Conservation (phyloP, 2,797 vertebrate species). For the Syngnathus acus region DNA sequence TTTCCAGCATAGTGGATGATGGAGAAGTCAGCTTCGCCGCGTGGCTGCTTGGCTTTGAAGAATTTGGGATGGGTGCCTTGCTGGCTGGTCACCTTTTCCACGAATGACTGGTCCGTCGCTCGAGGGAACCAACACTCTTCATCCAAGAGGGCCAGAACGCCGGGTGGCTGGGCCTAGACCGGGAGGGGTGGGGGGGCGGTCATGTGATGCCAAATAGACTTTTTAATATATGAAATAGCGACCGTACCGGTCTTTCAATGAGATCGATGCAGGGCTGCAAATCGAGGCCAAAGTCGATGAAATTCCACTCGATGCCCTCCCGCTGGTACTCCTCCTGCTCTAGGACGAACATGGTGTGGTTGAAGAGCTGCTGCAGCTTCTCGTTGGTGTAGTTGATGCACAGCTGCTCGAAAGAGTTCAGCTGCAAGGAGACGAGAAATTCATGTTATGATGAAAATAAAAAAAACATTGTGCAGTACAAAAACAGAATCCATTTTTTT, state of each 20-base stretch:
- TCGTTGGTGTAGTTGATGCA: slow-evolving; percentile 95
- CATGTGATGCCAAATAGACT: too few relatives aligned
- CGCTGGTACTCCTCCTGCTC: slow-evolving; percentile 91
- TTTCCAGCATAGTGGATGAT: slow-evolving; percentile 90
- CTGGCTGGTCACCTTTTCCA: slow-evolving; percentile 82
- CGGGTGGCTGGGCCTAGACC: slow-evolving; percentile 78
- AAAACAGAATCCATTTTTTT: too few relatives aligned
- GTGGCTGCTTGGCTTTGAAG: slow-evolving; percentile 79
- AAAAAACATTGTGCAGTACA: too few relatives aligned
- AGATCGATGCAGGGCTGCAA: slow-evolving; percentile 80
- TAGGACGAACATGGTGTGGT: slow-evolving; percentile 93
- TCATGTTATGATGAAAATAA: background rate
- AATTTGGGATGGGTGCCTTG: slow-evolving; percentile 85
- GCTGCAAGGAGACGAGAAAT: slow-evolving; percentile 31
- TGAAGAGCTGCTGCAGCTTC: slow-evolving; percentile 93
- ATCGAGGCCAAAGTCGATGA: slow-evolving; percentile 85
- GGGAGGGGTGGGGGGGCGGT: too few relatives aligned
- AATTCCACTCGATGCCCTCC: slow-evolving; percentile 93
- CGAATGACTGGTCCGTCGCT: slow-evolving; percentile 87
- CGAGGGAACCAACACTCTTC: slow-evolving; percentile 95
- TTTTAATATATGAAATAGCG: too few relatives aligned
- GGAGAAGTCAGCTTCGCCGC: slow-evolving; percentile 83
- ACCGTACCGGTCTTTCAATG: slow-evolving; percentile 77
- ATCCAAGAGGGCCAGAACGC: slow-evolving; percentile 83
- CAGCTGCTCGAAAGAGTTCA: slow-evolving; percentile 80